Evolutionary conservation across 2,113 vertebrate species (phyloP), one percentile per base, ranked within the genome.

Genomic region (Gasterosteus nipponicus): DNA sequence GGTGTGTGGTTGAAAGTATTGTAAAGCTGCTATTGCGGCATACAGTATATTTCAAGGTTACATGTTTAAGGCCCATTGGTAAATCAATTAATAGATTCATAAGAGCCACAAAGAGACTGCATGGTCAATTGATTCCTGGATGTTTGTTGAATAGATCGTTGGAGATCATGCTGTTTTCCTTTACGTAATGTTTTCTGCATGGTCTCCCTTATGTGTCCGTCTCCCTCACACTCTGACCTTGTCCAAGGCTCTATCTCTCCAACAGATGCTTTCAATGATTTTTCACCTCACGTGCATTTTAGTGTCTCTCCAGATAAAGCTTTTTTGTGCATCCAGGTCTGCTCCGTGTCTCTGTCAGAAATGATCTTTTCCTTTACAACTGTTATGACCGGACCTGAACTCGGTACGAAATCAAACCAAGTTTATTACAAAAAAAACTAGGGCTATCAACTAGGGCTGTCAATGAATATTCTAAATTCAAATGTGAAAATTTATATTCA

Each of bases 231-330:
- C 8, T n/a, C 10, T 73, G 71, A 75, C 79, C 74, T 78, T 76
- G 77, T 46, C n/a, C 14, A 59, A 64, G 46, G 59, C 35, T 10
- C 4, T 26, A 58, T 62, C 63, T 51, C 11, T 35, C 75, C 69
- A 71, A 18, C 53, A 74, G 60, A 74, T 57, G 54, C 33, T 49
- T 22, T 63, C 54, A 70, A 26, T 64, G 79, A 38, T 73, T 74
- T 83, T 73, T 38, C 69, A 54, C 76, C 42, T 5, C 72, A 42
- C 31, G 9, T 78, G 69, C 73, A 77, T 12, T 58, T 77, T 63
- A 47, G 33, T 12, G 33, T 62, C 67, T 44, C 51, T 59, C 31
- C 22, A 42, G 65, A 60, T 31, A 19, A 5, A 41, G 58, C 3
- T 33, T 35, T n/a, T 64, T 44, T 35, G 56, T 71, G 26, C 41